Evolutionary conservation across 1,140 invertebrate genomes (phyloP).

Genomic region (Littorina saxatilis): DNA sequence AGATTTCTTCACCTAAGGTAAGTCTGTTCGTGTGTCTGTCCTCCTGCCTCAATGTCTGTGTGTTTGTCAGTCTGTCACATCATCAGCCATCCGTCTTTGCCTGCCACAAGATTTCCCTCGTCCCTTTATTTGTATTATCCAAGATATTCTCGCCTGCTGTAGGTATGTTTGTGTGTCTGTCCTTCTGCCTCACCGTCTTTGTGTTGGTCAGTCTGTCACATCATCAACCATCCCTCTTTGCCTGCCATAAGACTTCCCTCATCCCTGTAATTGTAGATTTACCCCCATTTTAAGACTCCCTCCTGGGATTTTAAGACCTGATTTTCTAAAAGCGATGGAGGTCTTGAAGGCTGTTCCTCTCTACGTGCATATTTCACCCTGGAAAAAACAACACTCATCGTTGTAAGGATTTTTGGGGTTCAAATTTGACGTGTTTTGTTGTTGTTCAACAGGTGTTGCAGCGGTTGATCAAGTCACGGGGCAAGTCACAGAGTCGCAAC

Average conservation of each 20-base stretch:
- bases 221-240: background rate
- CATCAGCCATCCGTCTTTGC: background rate
- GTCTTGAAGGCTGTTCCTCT: too few relatives aligned
- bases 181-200: background rate
- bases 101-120: conserved; percentile 94
- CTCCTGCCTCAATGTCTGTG: background rate
- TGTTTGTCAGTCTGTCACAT: background rate
- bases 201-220: background rate
- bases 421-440: background rate
- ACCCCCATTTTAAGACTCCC: too few relatives aligned
- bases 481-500: conserved; percentile 98
- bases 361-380: too few relatives aligned
- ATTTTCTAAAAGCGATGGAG: too few relatives aligned
- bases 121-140: conserved; percentile 98
- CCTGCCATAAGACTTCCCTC: conserved; percentile 92
- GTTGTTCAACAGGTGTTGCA: conserved; percentile 88
- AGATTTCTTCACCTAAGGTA: conserved; percentile 99
- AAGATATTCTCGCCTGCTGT: conserved; percentile 99
- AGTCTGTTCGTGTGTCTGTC: too few relatives aligned
- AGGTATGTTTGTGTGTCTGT: too few relatives aligned
- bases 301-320: too few relatives aligned
- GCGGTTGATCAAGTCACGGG: conserved; percentile 98
- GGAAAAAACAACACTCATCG: too few relatives aligned
- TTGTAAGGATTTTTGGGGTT: too few relatives aligned
- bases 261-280: conserved; percentile 98